phyloP scores from a whole-genome alignment of 2,797 vertebrate species.

The Squalus acanthias region DNA sequence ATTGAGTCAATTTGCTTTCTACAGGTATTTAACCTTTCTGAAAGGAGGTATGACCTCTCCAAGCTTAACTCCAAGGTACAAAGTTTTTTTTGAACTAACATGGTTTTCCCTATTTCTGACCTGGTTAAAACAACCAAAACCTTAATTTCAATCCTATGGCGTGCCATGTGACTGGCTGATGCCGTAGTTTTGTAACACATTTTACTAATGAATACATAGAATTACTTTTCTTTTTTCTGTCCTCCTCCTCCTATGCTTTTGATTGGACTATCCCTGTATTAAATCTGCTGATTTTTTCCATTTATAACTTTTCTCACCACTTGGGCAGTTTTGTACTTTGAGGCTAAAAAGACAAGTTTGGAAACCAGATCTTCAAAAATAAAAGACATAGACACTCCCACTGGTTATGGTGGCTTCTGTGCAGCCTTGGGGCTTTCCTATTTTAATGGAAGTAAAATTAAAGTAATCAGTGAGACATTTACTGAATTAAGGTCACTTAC shows the following conservation, averaged over 20 bases:
- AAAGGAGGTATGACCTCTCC: conserved; percentile 80
- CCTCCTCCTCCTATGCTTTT: not conserved
- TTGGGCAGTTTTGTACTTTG: not conserved
- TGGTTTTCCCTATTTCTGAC: not conserved
- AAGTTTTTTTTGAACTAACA: not conserved
- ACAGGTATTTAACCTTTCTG: conserved; percentile 91
- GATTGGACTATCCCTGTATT: not conserved
- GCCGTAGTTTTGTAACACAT: not conserved
- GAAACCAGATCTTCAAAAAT: not conserved
- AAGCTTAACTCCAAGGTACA: conserved; percentile 90
- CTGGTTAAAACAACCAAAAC: not conserved
- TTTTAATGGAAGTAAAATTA: not conserved
- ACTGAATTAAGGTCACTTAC: not conserved
- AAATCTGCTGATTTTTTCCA: not conserved
- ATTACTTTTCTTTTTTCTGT: not conserved
- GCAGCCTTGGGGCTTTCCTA: not conserved
- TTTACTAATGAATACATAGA: not conserved
- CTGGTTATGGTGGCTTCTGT: no score
- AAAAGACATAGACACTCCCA: not conserved
- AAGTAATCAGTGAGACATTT: not conserved
- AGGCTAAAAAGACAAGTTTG: not conserved
- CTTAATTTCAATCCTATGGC: not conserved
- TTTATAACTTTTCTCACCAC: not conserved
- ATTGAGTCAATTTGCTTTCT: conserved; percentile 5
- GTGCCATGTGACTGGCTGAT: not conserved